A percentile compares a stretch with the other conserved stretches of the same genome.
These are phyloP conservation scores for Collichthys lucidus DNA, from an alignment of 2,113 vertebrate genomes.

Conservation along the genomic window DNA sequence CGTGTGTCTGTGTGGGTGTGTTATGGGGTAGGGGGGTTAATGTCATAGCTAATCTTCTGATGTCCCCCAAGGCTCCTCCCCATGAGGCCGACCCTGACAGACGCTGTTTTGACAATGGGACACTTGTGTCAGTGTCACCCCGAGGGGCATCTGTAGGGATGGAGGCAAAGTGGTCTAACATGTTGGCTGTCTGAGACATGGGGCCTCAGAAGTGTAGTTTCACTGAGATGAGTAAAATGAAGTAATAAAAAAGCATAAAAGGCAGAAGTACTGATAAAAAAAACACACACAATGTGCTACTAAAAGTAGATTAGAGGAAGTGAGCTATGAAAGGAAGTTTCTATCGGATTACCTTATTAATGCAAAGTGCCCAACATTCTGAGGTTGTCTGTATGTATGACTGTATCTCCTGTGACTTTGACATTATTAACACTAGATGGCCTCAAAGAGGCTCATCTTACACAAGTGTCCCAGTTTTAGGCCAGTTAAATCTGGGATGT, in stretches of 20 bases:
- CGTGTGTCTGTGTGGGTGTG: slow-evolving; percentile 9
- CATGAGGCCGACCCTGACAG: slow-evolving; percentile 55
- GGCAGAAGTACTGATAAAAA: background rate
- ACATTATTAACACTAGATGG: slow-evolving; percentile 21
- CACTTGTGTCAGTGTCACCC: slow-evolving; percentile 77
- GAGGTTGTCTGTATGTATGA: background rate
- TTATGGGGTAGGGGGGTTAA: slow-evolving; percentile 49
- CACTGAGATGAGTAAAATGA: background rate
- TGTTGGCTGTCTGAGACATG: slow-evolving; percentile 45
- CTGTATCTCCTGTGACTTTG: background rate
- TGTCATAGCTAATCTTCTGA: slow-evolving; percentile 78
- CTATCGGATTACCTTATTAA: background rate
- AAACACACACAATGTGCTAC: background rate
- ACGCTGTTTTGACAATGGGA: slow-evolving; percentile 73
- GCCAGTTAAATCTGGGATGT: too few relatives aligned
- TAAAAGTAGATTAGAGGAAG: slow-evolving; percentile 2
- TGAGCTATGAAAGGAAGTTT: background rate
- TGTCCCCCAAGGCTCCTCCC: slow-evolving; percentile 56
- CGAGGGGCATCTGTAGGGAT: slow-evolving; percentile 53
- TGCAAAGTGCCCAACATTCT: background rate
- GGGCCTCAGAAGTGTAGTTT: slow-evolving; percentile 22
- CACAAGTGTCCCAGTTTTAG: too few relatives aligned
- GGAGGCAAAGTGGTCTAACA: slow-evolving; percentile 21
- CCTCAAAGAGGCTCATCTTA: background rate
- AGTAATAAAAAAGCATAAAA: background rate